Base-by-base conservation (phyloP, 2,113 vertebrate genomes). In the Platysternon megacephalum region DNA sequence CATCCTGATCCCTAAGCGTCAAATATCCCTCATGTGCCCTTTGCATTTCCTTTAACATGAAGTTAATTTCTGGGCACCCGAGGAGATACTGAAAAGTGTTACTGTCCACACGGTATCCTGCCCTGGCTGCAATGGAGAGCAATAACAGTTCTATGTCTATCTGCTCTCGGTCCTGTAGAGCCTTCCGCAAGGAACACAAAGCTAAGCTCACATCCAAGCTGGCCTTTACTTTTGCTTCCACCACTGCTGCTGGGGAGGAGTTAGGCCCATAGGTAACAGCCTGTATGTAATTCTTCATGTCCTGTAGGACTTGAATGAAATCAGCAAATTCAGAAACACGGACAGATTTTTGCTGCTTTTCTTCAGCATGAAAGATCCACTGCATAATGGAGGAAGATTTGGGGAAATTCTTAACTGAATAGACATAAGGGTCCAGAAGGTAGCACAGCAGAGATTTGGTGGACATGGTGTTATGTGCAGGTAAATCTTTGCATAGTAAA, bases 331-430 rank as follows among this genome's bases (percentile, higher is more conserved):
- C 58, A 28, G 92, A 91, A 29, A 97, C 80, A 2, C 5, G 21
- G 68, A 87, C 11, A 35, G 52, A 3, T 13, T 79, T 1, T 1
- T 89, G 83, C 7, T 91, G 26, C 0, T 0, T 1, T 2, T 52
- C 7, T 12, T 96, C 92, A 3, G 28, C 13, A 1, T 96, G 44
- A 53, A 92, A 95, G 68, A 98, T 21, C 98, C 98, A 98, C 2
- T 95, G 74, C 88, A 97, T 93, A 11, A 98, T 87, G 48, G 52
- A 49, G 2, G 92, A 93, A 94, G 85, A 78, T 22, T 74, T 17
- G 28, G 97, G 95, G 89, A 98, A 98, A 48, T 96, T 95, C 68
- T 51, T 58, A n/a, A 97, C 96, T 28, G 35, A 89, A 85, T 97
- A 93, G 52, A 97, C 11, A 1, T 97, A 81, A 94, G 97, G 95